A percentile compares a stretch with the other conserved stretches of the same genome.
Evolutionary conservation across 92 coral and sea anemone species (phyloP).

Genomic region (Epizoanthus ramosus): DNA sequence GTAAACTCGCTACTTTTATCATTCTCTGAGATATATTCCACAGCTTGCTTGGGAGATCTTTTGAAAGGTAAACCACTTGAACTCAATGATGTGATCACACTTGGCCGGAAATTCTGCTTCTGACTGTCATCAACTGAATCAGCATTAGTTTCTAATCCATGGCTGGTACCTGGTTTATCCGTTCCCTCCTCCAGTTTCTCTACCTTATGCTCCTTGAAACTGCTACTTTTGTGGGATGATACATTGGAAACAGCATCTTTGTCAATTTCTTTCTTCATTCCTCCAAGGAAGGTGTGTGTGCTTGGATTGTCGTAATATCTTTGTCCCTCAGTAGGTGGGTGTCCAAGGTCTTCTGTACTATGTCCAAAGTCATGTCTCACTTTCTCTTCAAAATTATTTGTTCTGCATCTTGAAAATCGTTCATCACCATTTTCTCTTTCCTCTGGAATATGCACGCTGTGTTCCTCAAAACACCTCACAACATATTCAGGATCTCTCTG

Average conservation of each 20-base stretch:
- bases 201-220: background rate
- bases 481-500: background rate
- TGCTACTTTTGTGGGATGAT: background rate
- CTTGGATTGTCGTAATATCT: background rate
- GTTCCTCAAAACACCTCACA: background rate
- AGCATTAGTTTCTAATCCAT: background rate
- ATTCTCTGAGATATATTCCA: conserved; percentile 17
- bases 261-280: conserved; percentile 3
- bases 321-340: background rate
- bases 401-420: background rate
- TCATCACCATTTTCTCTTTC: conserved; percentile 1
- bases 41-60: background rate
- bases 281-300: background rate
- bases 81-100: conserved; percentile 24
- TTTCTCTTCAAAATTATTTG: conserved; percentile 3
- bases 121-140: conserved; percentile 8
- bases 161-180: background rate
- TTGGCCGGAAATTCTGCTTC: conserved; percentile 19
- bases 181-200: background rate
- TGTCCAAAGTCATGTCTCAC: background rate
- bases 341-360: conserved; percentile 1
- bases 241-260: background rate
- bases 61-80: conserved; percentile 17
- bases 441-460: background rate
- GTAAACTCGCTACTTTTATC: conserved; percentile 34